Base-by-base conservation (phyloP, 2,888 invertebrate species). In the Coleophora flavipennella region DNA sequence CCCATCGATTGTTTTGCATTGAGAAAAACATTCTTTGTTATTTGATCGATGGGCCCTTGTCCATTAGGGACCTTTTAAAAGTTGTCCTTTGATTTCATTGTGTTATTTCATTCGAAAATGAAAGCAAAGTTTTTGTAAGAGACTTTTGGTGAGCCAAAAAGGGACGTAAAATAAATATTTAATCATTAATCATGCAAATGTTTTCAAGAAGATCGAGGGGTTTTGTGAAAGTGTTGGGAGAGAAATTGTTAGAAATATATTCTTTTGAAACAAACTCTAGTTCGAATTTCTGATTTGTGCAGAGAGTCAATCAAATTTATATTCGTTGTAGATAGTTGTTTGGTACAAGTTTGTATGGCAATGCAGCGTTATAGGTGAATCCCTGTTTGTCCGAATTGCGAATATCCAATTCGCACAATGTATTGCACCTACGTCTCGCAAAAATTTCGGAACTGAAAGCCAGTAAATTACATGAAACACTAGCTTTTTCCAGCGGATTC, bases 1-100 rank as follows among this genome's bases (percentile, higher is more conserved):
- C 54, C 54, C 62, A 68, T 73, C 66, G 68, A 76, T 75, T 78
- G 70, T 71, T 73, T 71, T 67, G 70, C 69, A 73, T 70, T 69
- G 68, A 71, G 67, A 68, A 69, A 61, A 78, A 73, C 59, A 69
- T 73, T 77, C 73, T 76, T 78, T 80, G 79, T 73, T 68, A 68
- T 73, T 80, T 84, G 84, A 83, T 83, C 76, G 81, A 84, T 80
- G 71, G 62, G 67, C 69, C 65, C 67, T 80, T 77, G 75, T 76
- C 76, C 83, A 81, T 80, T 81, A 81, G 69, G 62, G 57, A 63
- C 75, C 73, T 77, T 80, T 77, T 76, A 72, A 75, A 80, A 79
- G 69, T 78, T 77, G 70, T 75, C 70, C 64, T 80, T 75, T 72
- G 74, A 74, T 76, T 77, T 75, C 66, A 70, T 76, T 78, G 67